Evolutionary conservation across 2,113 vertebrate genomes (phyloP).

Genomic region (Leptobrachium ailaonicum): DNA sequence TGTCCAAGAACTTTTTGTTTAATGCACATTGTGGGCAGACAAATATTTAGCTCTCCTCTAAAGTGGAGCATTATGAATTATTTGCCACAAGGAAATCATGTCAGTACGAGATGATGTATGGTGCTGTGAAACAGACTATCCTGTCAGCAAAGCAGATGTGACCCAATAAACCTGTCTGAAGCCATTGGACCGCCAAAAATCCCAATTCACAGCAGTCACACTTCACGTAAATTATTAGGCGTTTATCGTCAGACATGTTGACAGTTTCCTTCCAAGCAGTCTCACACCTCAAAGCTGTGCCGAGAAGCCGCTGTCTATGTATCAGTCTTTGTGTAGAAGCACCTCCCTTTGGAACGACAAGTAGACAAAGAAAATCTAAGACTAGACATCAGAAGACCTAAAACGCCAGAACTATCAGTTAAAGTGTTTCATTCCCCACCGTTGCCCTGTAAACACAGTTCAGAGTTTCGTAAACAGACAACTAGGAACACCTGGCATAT

Average conservation of each 20-base stretch:
- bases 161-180: constrained; percentile 40
- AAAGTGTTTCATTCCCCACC: too few relatives aligned
- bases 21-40: background rate
- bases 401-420: too few relatives aligned
- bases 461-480: too few relatives aligned
- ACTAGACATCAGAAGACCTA: too few relatives aligned
- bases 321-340: background rate
- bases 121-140: constrained; percentile 8
- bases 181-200: background rate
- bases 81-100: background rate
- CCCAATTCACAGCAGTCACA: constrained; percentile 36
- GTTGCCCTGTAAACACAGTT: too few relatives aligned
- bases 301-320: constrained; percentile 8
- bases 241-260: constrained; percentile 26
- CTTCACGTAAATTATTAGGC: constrained; percentile 41
- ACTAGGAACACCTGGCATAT: too few relatives aligned
- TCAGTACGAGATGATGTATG: constrained; percentile 5
- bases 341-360: background rate
- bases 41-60: background rate
- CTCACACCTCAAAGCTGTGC: constrained; percentile 32
- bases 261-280: constrained; percentile 33
- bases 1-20: background rate
- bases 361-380: too few relatives aligned
- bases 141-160: constrained; percentile 35
- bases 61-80: background rate